Evolutionary conservation across 2,888 invertebrate genomes (phyloP).

Genomic region (Odontothrips loti): DNA sequence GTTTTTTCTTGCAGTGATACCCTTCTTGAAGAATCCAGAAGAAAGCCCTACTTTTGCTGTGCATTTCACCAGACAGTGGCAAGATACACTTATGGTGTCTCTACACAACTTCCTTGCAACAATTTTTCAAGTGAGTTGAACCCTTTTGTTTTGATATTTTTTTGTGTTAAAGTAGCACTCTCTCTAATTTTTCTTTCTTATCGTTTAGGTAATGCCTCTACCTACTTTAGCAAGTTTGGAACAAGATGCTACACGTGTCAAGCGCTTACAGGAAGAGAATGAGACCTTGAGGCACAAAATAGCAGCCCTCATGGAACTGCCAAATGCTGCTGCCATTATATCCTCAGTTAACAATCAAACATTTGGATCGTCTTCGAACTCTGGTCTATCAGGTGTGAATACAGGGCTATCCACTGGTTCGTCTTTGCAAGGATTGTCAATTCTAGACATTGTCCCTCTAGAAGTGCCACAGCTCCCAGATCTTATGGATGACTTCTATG

Average conservation of each 20-base stretch:
- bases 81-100: slow-evolving; percentile 86
- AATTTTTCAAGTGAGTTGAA: slow-evolving; percentile 64
- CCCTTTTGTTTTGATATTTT: slow-evolving; percentile 33
- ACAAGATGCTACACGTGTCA: slow-evolving; percentile 75
- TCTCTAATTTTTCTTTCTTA: slow-evolving; percentile 17
- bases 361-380: slow-evolving; percentile 8
- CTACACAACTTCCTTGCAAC: slow-evolving; percentile 90
- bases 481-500: slow-evolving; percentile 86
- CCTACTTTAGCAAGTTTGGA: slow-evolving; percentile 82
- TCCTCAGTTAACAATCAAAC: slow-evolving; percentile 32
- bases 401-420: not conserved
- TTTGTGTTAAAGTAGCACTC: slow-evolving; percentile 28
- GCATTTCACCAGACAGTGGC: slow-evolving; percentile 92
- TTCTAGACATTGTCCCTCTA: slow-evolving; percentile 38
- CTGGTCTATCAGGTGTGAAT: not conserved
- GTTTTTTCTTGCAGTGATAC: slow-evolving; percentile 65
- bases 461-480: slow-evolving; percentile 69
- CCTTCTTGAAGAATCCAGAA: slow-evolving; percentile 86
- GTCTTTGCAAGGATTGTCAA: not conserved
- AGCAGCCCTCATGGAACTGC: slow-evolving; percentile 50
- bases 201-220: slow-evolving; percentile 73
- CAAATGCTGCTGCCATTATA: slow-evolving; percentile 35
- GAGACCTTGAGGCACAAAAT: slow-evolving; percentile 60
- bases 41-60: slow-evolving; percentile 82
- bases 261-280: slow-evolving; percentile 79